phyloP scores from a whole-genome alignment of 2,797 vertebrate species.

The Phataginus tricuspis region DNA sequence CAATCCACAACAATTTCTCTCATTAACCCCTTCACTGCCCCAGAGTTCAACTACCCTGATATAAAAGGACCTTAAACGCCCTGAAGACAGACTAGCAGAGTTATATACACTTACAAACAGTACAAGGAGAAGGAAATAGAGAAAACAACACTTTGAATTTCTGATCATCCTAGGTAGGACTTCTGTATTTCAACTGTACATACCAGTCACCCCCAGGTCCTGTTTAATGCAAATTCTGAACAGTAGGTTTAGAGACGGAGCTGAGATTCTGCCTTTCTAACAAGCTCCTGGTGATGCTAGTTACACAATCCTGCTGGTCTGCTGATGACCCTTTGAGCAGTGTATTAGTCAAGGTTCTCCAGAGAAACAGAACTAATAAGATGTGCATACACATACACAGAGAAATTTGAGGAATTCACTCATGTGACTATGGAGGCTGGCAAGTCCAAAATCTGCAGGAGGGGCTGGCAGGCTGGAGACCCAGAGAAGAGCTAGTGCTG shows the following conservation, averaged over 20 bases:
- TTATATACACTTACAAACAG: neutral
- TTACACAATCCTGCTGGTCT: neutral
- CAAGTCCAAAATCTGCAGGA: neutral
- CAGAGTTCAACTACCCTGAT: conserved; percentile 5
- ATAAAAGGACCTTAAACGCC: neutral
- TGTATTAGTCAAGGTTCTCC: neutral
- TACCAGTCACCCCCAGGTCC: neutral
- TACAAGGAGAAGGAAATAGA: neutral
- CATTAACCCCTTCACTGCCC: conserved; percentile 77
- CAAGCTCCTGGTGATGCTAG: neutral
- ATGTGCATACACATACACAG: too few species aligned
- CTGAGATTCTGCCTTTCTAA: neutral
- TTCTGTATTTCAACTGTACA: neutral
- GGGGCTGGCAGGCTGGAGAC: neutral
- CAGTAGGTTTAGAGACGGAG: neutral
- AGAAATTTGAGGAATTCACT: neutral
- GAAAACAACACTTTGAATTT: neutral
- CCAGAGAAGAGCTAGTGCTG: neutral
- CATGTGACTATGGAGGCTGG: neutral
- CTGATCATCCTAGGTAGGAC: neutral
- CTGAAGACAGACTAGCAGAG: neutral
- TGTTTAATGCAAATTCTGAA: neutral
- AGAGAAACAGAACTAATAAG: neutral
- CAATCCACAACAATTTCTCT: conserved; percentile 76
- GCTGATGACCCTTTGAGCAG: neutral